Evolutionary conservation across 2,797 vertebrate genomes (phyloP), one percentile per base, ranked within the genome.

Genomic region (Crenuchus spilurus): DNA sequence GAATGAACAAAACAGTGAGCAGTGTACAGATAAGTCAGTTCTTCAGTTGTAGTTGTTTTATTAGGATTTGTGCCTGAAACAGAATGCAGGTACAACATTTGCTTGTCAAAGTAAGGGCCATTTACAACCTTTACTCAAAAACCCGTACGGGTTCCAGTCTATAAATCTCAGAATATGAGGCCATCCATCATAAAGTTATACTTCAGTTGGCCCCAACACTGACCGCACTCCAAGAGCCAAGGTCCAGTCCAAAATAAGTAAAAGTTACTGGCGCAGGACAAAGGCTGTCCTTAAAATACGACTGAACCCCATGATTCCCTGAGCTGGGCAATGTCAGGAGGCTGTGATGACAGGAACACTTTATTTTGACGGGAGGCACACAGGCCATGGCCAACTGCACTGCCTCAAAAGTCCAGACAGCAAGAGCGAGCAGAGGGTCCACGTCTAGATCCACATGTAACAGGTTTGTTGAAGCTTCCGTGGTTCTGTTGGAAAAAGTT

Each of bases 171-270:
- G 39, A 76, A 76, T 79, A 76, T 74, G 39, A 49, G 49, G 54
- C 61, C 37, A 76, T 79, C 66, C 65, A 70, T 78, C 76, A 76
- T 72, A 54, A 74, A 80, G 60, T 79, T 79, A 79, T 78, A 62
- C 75, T 74, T 77, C 71, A 71, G 61, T 54, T 78, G 78, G 81
- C 78, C 78, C 61, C 54, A 14, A 7, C 28, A 24, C 51, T 74
- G 63, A 78, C 76, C 66, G 16, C 64, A 76, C 37, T 75, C 55
- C 51, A 74, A 61, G 42, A 46, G 73, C 66, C 68, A 69, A 11
- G 35, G 41, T 52, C 71, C 49, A 42, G 62, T 74, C 74, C 74
- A 83, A 78, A 83, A 76, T 72, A 78, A 83, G 72, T 70, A 67
- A 78, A 60, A 55, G 61, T 71, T 71, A 42, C 54, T 76, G 81